Evolutionary conservation across 2,113 vertebrate species (phyloP).

Genomic region (Scalopus aquaticus): DNA sequence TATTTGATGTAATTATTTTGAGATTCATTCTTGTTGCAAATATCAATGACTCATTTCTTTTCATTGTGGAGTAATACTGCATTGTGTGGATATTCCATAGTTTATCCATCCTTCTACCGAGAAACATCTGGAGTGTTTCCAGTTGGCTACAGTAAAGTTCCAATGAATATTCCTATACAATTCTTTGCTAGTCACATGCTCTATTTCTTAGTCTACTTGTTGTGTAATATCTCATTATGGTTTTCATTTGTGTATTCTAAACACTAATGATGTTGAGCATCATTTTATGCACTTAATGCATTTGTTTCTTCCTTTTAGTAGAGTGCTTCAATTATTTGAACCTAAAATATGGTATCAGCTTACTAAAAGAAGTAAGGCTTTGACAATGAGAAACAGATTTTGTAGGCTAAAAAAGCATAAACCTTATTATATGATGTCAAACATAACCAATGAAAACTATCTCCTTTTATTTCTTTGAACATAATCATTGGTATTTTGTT

Average conservation of each 20-base stretch:
- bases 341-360: not conserved
- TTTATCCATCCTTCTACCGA: not conserved
- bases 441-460: slow-evolving; percentile 18
- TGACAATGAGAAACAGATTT: not conserved
- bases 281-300: not conserved
- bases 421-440: not conserved
- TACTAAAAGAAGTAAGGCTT: not conserved
- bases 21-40: not conserved
- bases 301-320: not conserved
- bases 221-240: not conserved
- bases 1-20: not conserved
- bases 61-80: not conserved
- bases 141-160: not conserved
- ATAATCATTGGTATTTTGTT: slow-evolving; percentile 9
- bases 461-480: slow-evolving; percentile 46
- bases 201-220: not conserved
- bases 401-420: not conserved
- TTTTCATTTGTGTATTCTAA: not conserved
- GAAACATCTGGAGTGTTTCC: not conserved
- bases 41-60: not conserved
- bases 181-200: not conserved
- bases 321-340: not conserved
- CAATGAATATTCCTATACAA: not conserved
- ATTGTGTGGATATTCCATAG: not conserved
- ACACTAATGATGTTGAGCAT: not conserved